Base-by-base conservation (phyloP, 2,888 invertebrate species). In the Leptothorax acervorum region DNA sequence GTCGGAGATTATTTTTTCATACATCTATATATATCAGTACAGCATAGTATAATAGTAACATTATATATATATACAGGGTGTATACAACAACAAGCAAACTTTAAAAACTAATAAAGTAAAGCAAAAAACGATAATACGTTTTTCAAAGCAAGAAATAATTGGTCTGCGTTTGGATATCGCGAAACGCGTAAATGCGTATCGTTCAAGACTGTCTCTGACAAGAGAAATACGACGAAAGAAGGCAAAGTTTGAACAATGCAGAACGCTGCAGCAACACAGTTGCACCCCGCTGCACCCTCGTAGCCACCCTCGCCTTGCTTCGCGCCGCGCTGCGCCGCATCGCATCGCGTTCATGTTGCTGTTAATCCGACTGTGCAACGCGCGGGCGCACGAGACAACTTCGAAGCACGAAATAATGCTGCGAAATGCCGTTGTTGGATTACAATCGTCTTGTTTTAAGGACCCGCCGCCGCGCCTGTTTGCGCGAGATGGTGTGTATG, bases 371-470 rank as follows among this genome's bases (percentile, higher is more conserved):
- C 45, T n/a, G 75, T 76, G 66, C 75, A 60, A 70, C 23, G 57
- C 23, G 57, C 75, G 62, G 48, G 48, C 71, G 79, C 23, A n/a
- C 35, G 73, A 79, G 79, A 73, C 71, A 79, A 79, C 71, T 79
- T 60, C 73, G 79, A 62, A 79, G 79, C 71, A 71, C 79, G 73
- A 81, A 81, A 81, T 81, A 81, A 81, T 68, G 60, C 79, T 45
- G 57, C 63, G 86, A 87, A 86, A 84, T 84, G 48, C 79, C 60
- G 79, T 62, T 73, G 79, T 81, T 71, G 73, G 73, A 73, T 73
- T 81, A 81, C 76, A 75, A 82, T 81, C 82, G 85, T 57, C 57
- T 57, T 63, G 75, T 82, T 87, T 85, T 86, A 85, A 76, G 57
- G 68, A 85, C 74, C 45, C 45, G 18, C n/a, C 45, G 18, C n/a